Conservation (phyloP, 1,140 invertebrate genomes). For the Coenobita brevimanus region DNA sequence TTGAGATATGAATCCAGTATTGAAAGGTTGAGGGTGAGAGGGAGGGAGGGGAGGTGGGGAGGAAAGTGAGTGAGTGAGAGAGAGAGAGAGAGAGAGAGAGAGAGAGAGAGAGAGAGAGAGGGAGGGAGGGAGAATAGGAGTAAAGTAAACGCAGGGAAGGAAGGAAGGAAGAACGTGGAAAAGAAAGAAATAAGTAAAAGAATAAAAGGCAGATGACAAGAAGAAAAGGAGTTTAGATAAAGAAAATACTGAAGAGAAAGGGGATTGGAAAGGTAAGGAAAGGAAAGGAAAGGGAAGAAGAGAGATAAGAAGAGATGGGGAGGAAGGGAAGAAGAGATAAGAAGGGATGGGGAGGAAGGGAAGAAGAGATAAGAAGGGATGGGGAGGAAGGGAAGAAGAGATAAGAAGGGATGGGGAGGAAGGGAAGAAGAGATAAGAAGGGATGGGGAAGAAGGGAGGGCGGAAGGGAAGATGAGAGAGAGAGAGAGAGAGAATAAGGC, state of each 20-base stretch:
- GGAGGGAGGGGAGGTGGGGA: too few species aligned
- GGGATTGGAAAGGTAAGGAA: too few species aligned
- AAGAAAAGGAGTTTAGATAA: too few species aligned
- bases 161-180: not conserved
- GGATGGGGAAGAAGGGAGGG: not conserved
- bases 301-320: not conserved
- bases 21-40: too few species aligned
- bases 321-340: not conserved
- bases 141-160: too few species aligned
- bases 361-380: not conserved
- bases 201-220: not conserved
- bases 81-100: too few species aligned
- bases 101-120: too few species aligned
- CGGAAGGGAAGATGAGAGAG: not conserved
- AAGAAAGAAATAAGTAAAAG: not conserved
- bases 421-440: not conserved
- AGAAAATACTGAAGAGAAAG: too few species aligned
- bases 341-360: not conserved
- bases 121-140: too few species aligned
- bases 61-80: too few species aligned
- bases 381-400: not conserved
- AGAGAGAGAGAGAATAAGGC: not conserved
- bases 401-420: not conserved
- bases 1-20: too few species aligned
- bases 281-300: too few species aligned